Conservation (phyloP, 1,140 invertebrate genomes). For the Eulimnadia texana region DNA sequence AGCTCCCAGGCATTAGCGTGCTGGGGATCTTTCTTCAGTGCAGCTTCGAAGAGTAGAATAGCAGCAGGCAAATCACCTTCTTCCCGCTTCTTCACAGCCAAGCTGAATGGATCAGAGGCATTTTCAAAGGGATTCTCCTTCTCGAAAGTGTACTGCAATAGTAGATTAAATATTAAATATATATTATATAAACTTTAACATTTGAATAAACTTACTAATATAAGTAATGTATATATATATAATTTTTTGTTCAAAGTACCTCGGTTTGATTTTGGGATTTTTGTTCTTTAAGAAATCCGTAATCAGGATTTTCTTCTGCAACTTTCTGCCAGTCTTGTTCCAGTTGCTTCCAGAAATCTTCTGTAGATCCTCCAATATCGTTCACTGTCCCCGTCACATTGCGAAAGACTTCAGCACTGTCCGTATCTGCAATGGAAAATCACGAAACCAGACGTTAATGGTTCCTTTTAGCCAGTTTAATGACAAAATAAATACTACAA, state of each 20-base stretch:
- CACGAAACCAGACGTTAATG: background rate
- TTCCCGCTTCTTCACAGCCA: constrained; percentile 65
- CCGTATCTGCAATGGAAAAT: background rate
- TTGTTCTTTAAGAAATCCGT: constrained; percentile 5
- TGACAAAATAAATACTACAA: too few species aligned
- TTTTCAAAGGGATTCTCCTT: constrained; percentile 74
- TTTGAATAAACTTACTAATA: constrained; percentile 5
- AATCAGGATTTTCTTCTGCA: constrained; percentile 3
- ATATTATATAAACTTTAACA: background rate
- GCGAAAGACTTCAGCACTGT: constrained; percentile 4
- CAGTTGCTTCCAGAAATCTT: constrained; percentile 16
- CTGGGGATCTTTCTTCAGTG: constrained; percentile 66
- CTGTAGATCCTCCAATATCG: background rate
- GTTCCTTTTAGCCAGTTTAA: too few species aligned
- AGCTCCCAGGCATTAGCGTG: constrained; percentile 68
- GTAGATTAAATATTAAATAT: background rate
- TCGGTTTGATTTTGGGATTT: background rate
- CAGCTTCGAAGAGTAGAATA: constrained; percentile 91
- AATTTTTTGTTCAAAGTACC: background rate
- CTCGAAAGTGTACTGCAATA: constrained; percentile 58
- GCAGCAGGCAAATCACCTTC: constrained; percentile 86
- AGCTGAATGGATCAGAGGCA: constrained; percentile 64
- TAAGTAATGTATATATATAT: too few species aligned
- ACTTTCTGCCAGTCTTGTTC: constrained; percentile 10
- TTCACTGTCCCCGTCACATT: background rate